Evolutionary conservation across 1,140 invertebrate genomes (phyloP).

Genomic region (Apolygus lucorum): DNA sequence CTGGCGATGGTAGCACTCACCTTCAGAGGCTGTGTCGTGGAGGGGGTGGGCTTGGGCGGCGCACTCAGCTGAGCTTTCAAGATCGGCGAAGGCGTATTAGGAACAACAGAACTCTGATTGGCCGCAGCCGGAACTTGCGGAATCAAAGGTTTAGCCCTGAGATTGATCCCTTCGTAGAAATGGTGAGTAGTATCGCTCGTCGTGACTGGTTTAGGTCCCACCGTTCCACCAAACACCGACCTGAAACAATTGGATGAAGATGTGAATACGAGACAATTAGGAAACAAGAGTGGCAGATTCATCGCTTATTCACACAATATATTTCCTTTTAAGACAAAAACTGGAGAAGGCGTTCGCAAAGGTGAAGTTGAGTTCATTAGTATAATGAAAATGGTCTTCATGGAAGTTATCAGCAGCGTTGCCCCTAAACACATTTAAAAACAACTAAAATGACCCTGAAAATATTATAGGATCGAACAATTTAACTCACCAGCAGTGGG

Average conservation of each 20-base stretch:
- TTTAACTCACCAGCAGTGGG: too few species aligned
- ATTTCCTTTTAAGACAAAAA: too few species aligned
- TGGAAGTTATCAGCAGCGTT: too few species aligned
- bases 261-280: too few species aligned
- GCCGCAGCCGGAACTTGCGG: background rate
- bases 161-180: constrained; percentile 65
- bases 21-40: constrained; percentile 26
- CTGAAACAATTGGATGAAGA: constrained; percentile 41
- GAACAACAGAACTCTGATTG: constrained; percentile 27
- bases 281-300: too few species aligned
- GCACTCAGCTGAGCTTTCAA: constrained; percentile 66
- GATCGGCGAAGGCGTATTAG: constrained; percentile 54
- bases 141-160: constrained; percentile 45
- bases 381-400: too few species aligned
- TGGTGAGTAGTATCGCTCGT: constrained; percentile 42
- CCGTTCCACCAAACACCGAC: constrained; percentile 63
- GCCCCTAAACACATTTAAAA: too few species aligned
- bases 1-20: background rate
- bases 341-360: too few species aligned
- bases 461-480: too few species aligned
- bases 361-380: too few species aligned
- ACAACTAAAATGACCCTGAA: too few species aligned
- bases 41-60: constrained; percentile 49
- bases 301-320: too few species aligned
- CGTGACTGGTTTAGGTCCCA: constrained; percentile 60